Evolutionary conservation across 2,113 vertebrate genomes (phyloP), one percentile per base, ranked within the genome.

Genomic region (Pavo muticus): DNA sequence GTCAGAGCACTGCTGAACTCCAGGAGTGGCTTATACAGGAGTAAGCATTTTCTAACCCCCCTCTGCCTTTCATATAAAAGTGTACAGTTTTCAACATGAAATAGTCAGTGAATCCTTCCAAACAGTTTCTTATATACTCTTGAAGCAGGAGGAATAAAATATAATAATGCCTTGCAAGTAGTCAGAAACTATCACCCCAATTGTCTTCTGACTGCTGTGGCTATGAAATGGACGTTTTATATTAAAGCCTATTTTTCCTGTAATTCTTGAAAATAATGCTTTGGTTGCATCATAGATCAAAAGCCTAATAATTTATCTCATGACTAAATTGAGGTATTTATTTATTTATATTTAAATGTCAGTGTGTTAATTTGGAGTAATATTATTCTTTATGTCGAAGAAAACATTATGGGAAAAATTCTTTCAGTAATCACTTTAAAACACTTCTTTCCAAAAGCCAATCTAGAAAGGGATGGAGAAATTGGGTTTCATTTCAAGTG

Each of bases 1-100:
- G 65, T 23, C 74, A 40, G 0, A 0, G 56, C 63, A 40, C 30
- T 0, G 0, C 24, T n/a, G 0, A 27, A 54, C 64, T 57, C 10
- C 0, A n/a, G 18, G 29, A 68, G 44, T 42, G 47, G 29, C 29
- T 78, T 64, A 40, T 10, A 42, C 15, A 64, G 60, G 37, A 52
- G 16, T 29, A 52, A n/a, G 60, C 23, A 52, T 40, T 64, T 64
- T 39, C 29, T 18, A 40, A 12, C 21, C 30, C 24, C 39, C 56
- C 54, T 60, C 61, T 65, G n/a, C 72, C 42, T 40, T 70, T 35
- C 39, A 64, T 5, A 2, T 1, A 16, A 10, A 39, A 72, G 6
- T 2, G 2, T 1, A 30, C 0, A 0, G 7, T 40, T 87, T 84
- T 68, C 39, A 69, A 3, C 7, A 57, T 6, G 6, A 42, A 77